Evolutionary conservation across 2,888 invertebrate species (phyloP), one percentile per base, ranked within the genome.

Genomic region (Synergus itoensis): DNA sequence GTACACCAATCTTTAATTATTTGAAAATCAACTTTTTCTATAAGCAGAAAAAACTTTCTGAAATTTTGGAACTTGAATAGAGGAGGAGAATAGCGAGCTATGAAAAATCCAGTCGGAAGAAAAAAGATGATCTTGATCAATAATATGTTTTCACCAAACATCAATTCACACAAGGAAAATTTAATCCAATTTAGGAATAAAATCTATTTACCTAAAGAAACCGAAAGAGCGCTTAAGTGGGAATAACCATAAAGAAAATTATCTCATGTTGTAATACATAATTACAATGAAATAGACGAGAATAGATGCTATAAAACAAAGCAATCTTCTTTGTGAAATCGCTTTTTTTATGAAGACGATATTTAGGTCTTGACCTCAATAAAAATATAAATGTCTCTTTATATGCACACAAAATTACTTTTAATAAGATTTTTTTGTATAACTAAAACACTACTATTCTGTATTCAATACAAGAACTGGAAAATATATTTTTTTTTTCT

Each of bases 321-420:
- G 48, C 36, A 69, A 69, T 69, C 69, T 69, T 48, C 69, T 45
- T 48, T 73, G 41, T 65, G 64, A n/a, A 60, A 78, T 73, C 48
- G 45, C 28, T 64, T 64, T 63, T 77, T 63, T 63, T 60, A 64
- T 36, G 28, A 43, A 64, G 7, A 60, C n/a, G 18, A 60, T 60
- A 60, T 60, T 60, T 60, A 60, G 60, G 21, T 60, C 21, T 5
- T 60, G 60, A 60, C 60, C 60, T 60, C 21, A 28, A 60, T 60
- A 11, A 21, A 21, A 14, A 11, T 53, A 9, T 53, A 28, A 60
- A 60, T 60, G 5, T 60, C 12, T 21, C 14, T 21, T 60, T 21
- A 28, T 60, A 21, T 60, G 12, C 12, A 9, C 21, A 12, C 4
- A 4, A 21, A 60, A 60, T 28, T 12, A 60, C 48, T 16, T 5